Evolutionary conservation across 2,113 vertebrate species (phyloP).

Genomic region (Scytalopus superciliaris): DNA sequence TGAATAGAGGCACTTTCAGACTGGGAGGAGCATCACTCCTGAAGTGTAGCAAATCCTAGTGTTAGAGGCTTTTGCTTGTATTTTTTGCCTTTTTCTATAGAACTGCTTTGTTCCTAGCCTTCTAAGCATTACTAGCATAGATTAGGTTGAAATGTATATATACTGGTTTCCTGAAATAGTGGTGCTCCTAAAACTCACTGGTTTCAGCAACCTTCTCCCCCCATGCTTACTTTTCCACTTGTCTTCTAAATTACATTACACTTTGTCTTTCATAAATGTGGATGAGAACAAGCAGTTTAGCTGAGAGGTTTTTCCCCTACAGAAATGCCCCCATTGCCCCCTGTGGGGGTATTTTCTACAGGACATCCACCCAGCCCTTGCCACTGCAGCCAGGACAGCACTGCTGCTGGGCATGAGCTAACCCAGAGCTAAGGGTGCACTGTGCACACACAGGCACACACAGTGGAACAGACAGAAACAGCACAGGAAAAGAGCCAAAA

Average conservation of each 20-base stretch:
- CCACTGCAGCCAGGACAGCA: not conserved
- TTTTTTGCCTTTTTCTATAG: not conserved
- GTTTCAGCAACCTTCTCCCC: not conserved
- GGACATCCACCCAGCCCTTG: not conserved
- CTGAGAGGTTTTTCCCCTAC: not conserved
- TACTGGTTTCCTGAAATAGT: not conserved
- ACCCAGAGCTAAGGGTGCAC: too few species aligned
- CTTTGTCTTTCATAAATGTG: not conserved
- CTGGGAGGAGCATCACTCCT: not conserved
- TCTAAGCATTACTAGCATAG: not conserved
- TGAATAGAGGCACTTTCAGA: not conserved
- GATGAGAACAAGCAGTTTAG: not conserved
- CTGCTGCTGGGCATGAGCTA: not conserved
- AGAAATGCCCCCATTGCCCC: not conserved
- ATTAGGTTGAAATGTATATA: not conserved
- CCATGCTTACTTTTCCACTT: not conserved
- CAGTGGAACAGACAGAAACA: not conserved
- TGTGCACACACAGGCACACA: not conserved
- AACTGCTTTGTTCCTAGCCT: not conserved
- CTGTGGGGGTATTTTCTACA: not conserved
- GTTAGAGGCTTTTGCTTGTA: not conserved
- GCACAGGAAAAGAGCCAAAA: not conserved
- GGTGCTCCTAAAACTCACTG: not conserved
- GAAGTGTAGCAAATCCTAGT: rapidly evolving
- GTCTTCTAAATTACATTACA: not conserved